Base-by-base conservation (phyloP, 2,797 vertebrate species). In the Rousettus madagascariensis region DNA sequence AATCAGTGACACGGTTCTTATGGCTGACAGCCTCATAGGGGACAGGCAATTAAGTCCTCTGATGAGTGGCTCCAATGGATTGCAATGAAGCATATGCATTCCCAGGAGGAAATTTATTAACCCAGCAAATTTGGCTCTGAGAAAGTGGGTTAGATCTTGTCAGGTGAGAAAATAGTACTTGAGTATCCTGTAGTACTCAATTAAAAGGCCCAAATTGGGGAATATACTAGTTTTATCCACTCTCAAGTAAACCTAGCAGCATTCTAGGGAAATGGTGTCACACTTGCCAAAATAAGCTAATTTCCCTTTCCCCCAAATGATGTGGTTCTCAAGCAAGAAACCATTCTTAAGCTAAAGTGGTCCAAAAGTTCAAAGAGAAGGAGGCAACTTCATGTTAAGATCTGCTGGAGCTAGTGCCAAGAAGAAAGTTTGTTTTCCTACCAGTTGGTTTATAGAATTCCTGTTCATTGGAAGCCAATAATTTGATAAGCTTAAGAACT, bases 1-100 rank as follows among this genome's bases (percentile, higher is more conserved):
- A 97, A 96, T 90, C 72, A 94, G 49, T 86, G 95, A 87, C 96
- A 91, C 1, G 3, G 63, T 68, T 97, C 89, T 85, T 41, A 89
- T 72, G 88, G 78, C 6, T 17, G 3, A 72, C 38, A 93, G 68
- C 53, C 53, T 78, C 51, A 72, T 3, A 65, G 2, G 68, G 65
- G 43, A 68, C n/a, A 79, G n/a, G 51, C 22, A 95, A 91, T 92
- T 86, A 59, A 91, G 46, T 20, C 22, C 71, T 74, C 80, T 94
- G 93, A 79, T 68, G 43, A 74, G 74, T 78, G 4, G 8, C 28
- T 92, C 61, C 94, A 28, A 0, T 46, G 71, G 87, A 66, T 57
- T 93, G 92, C 77, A 89, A 71, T 53, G 84, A 96, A 98, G 49
- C 24, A 79, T 36, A n/a, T 51, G 36, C 17, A 75, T 30, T 80